Evolutionary conservation across 2,113 vertebrate genomes (phyloP).

Genomic region (Chloebia gouldiae): DNA sequence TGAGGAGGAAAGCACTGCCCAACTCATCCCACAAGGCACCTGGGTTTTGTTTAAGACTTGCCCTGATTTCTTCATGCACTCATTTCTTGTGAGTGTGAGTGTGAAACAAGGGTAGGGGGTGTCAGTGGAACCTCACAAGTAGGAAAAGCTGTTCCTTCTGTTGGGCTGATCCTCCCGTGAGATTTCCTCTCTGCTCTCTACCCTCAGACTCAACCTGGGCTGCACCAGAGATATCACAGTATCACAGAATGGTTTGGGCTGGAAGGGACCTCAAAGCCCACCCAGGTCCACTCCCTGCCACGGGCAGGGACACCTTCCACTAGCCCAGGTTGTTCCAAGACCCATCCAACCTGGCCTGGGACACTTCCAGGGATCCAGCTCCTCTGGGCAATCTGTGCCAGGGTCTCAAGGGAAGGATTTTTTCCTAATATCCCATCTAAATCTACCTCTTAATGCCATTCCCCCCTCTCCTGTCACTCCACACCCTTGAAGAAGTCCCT

Average conservation of each 20-base stretch:
- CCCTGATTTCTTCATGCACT: neutral
- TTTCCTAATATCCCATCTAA: neutral
- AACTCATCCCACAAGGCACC: neutral
- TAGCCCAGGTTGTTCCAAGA: rapidly evolving
- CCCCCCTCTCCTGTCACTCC: neutral
- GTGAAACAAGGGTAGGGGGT: neutral
- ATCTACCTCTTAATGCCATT: neutral
- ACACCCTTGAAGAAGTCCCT: neutral
- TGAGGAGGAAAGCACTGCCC: neutral
- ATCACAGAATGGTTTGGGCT: neutral
- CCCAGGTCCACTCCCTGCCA: neutral
- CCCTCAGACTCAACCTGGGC: neutral
- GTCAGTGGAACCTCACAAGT: neutral
- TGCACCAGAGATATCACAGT: neutral
- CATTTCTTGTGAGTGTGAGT: neutral
- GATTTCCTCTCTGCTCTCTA: neutral
- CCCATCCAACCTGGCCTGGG: rapidly evolving
- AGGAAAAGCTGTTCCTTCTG: neutral
- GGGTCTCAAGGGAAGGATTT: neutral
- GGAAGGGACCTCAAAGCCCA: neutral
- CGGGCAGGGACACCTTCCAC: neutral
- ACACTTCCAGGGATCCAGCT: neutral
- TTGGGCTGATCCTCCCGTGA: neutral
- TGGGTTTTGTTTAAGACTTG: rapidly evolving
- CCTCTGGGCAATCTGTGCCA: neutral